Evolutionary conservation across 2,113 vertebrate species (phyloP), one percentile per base, ranked within the genome.

Genomic region (Psilopogon haemacephalus): DNA sequence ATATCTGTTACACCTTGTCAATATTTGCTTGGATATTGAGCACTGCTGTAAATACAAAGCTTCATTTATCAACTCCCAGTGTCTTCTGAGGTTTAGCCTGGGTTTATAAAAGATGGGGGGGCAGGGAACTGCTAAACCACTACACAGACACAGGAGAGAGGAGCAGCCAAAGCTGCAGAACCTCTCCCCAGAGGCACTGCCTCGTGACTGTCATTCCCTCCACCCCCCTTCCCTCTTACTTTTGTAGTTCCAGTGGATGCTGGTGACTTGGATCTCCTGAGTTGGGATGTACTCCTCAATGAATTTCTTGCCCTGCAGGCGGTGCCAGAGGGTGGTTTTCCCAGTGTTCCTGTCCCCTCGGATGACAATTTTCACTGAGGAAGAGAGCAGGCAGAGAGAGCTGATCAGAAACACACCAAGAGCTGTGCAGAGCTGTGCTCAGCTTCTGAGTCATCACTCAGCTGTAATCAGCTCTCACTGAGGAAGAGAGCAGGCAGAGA

Each of bases 191-290:
- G 9, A 28, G 54, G 30, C 59, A 74, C 26, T 4, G 5, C 65
- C 67, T 42, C 80, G 44, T 35, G 6, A 72, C 62, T 50, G 15
- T 76, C 68, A 33, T 7, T 52, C 75, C 58, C 67, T 56, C 38
- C n/a, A 23, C 15, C 32, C 88, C 88, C 59, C 67, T 75, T 76
- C 12, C 48, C 38, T 67, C 98, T 98, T 98, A 99, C 99, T 99
- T 97, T 99, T 99, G 78, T 99, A 99, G 96, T 98, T 99, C 99
- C 99, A 99, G 96, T 99, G 99, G 97, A 99, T 99, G 97, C 99
- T 99, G 94, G 99, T 99, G 97, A 98, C 99, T 94, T 99, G 99
- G 97, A 99, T 99, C 98, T 99, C 99, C 97, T 99, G 99, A 54
- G 99, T 99, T 80, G 99, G 99, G 44, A 99, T 98, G 94, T 99